Percentiles rank a stretch among this genome's conserved stretches.
phyloP scores from a whole-genome alignment of 2,113 vertebrate genomes.

The Chionomys nivalis region DNA sequence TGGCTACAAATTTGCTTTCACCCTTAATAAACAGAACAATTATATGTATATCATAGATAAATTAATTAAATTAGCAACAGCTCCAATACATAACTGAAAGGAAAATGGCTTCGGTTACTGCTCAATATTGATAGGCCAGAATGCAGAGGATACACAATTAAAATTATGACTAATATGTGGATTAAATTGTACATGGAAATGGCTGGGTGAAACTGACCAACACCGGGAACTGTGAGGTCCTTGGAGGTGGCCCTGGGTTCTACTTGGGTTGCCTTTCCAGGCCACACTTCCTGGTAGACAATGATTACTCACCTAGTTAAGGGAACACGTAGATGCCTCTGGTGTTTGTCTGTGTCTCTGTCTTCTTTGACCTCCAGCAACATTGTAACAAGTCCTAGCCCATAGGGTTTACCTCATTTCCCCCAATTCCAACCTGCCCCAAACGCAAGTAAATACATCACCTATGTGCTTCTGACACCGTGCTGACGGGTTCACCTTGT shows the following conservation, averaged over 20 bases:
- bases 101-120: neutral
- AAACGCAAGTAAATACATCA: neutral
- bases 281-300: neutral
- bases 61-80: neutral
- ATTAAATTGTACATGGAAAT: neutral
- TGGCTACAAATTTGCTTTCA: neutral
- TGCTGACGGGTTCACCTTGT: too few relatives aligned
- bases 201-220: neutral
- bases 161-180: neutral
- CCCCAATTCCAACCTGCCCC: neutral
- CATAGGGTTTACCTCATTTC: neutral
- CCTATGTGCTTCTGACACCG: neutral
- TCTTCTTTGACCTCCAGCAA: slow-evolving; percentile 28
- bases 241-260: neutral
- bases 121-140: neutral
- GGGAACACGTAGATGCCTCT: neutral
- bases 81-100: neutral
- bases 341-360: neutral
- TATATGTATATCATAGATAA: neutral
- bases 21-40: neutral
- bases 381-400: neutral
- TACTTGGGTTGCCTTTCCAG: neutral
- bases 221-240: neutral
- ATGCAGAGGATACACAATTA: neutral
- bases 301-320: neutral